phyloP scores from a whole-genome alignment of 92 coral and sea anemone genomes.

The Anthopleura xanthogrammica region DNA sequence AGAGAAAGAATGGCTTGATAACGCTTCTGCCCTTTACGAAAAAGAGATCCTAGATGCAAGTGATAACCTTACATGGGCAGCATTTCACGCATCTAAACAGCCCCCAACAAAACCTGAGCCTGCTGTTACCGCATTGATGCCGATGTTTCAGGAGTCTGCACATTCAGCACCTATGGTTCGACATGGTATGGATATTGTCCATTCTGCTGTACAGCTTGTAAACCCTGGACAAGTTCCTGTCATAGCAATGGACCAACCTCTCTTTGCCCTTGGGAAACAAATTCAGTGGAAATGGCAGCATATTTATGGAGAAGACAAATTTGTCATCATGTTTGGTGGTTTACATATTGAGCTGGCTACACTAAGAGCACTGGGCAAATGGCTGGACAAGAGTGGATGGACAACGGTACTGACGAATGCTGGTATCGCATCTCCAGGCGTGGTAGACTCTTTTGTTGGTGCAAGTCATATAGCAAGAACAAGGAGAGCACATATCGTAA shows the following conservation, averaged over 20 bases:
- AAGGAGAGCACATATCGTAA: conserved; percentile 51
- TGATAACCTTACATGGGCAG: conserved; percentile 57
- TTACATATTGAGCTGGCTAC: conserved; percentile 48
- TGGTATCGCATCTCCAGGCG: conserved; percentile 23
- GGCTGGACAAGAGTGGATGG: conserved; percentile 30
- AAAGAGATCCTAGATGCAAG: conserved; percentile 36
- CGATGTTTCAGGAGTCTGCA: conserved; percentile 32
- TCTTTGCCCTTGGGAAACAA: conserved; percentile 32
- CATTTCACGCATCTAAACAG: conserved; percentile 49
- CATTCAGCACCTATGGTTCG: conserved; percentile 32
- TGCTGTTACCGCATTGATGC: conserved; percentile 2
- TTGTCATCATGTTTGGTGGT: conserved; percentile 59
- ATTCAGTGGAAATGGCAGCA: conserved; percentile 39
- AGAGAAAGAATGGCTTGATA: conserved; percentile 44
- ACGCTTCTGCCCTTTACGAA: conserved; percentile 32
- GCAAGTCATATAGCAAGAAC: conserved; percentile 50
- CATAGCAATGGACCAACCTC: conserved; percentile 45
- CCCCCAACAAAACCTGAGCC: conserved; percentile 15
- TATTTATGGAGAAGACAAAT: conserved; percentile 7
- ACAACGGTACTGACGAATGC: conserved; percentile 34
- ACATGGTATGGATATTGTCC: conserved; percentile 43
- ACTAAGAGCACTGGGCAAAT: conserved; percentile 46
- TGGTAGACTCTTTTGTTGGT: conserved; percentile 48
- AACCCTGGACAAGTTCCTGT: conserved; percentile 49
- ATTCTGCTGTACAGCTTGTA: conserved; percentile 40